Evolutionary conservation across 2,888 invertebrate species (phyloP).

Genomic region (Sinhomidia bicolor): DNA sequence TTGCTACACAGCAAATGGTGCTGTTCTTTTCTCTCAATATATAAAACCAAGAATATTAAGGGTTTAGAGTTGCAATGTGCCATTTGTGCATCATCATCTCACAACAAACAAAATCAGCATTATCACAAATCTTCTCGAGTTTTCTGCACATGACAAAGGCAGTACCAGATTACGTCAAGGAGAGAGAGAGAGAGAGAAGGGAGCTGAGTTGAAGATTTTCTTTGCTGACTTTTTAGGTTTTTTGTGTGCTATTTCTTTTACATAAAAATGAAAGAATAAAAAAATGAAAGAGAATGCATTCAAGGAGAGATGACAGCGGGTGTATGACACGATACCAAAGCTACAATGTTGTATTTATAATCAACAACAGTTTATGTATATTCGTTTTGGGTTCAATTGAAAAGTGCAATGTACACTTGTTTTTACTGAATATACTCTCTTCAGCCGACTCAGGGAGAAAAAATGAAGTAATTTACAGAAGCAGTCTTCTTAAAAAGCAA

Average conservation of each 20-base stretch:
- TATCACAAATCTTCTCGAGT: not conserved
- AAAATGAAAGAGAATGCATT: constrained; percentile 36
- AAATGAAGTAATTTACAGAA: constrained; percentile 43
- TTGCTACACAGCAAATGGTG: constrained; percentile 45
- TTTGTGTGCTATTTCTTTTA: not conserved
- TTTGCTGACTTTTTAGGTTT: not conserved
- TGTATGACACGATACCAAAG: constrained; percentile 44
- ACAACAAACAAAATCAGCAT: not conserved
- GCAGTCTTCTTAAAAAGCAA: constrained; percentile 35
- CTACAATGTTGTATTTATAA: constrained; percentile 39
- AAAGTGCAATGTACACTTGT: too few species aligned
- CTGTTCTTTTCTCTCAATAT: not conserved
- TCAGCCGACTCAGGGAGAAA: not conserved
- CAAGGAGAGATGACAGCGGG: constrained; percentile 65
- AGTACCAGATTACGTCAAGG: not conserved
- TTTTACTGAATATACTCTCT: not conserved
- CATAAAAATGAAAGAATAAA: not conserved
- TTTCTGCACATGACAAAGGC: constrained; percentile 67
- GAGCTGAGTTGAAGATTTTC: not conserved
- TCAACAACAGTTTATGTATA: not conserved
- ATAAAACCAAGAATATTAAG: too few species aligned
- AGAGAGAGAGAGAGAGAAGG: not conserved
- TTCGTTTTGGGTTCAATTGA: too few species aligned
- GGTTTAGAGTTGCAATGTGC: not conserved
- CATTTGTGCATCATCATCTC: constrained; percentile 24